These are phyloP conservation scores for Brenthis hecate DNA, from an alignment of 2,888 invertebrate species.

Conservation along the genomic window DNA sequence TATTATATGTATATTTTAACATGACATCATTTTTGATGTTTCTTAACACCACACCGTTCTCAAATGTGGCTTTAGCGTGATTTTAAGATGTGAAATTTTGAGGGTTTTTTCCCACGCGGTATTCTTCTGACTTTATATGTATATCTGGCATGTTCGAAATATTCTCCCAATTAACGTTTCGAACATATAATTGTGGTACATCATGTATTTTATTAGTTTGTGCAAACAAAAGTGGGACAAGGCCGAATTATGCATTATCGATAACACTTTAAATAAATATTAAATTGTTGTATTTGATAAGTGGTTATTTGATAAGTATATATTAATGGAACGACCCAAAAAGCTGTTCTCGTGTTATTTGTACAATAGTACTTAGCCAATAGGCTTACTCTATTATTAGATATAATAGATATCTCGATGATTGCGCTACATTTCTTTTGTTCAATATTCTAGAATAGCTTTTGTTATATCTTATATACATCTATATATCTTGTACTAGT, in stretches of 20 bases:
- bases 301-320: slow-evolving; percentile 15
- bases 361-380: too few species aligned
- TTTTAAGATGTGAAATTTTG: neutral
- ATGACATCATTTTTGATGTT: neutral
- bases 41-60: neutral
- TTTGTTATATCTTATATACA: too few species aligned
- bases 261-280: slow-evolving; percentile 30
- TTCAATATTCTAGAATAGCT: too few species aligned
- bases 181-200: slow-evolving; percentile 9
- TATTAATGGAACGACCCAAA: slow-evolving; percentile 1
- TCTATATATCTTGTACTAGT: too few species aligned
- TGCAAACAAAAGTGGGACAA: slow-evolving; percentile 26
- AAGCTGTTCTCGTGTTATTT: neutral
- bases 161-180: slow-evolving; percentile 1
- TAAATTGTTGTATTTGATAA: slow-evolving; percentile 14
- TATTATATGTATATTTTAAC: neutral
- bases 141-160: neutral
- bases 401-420: too few species aligned
- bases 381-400: too few species aligned
- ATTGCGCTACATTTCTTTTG: too few species aligned
- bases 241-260: slow-evolving; percentile 30
- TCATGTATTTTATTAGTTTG: slow-evolving; percentile 7
- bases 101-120: neutral
- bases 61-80: neutral
- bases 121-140: neutral